Conservation (phyloP, 2,888 invertebrate genomes). For the Altica lythri region DNA sequence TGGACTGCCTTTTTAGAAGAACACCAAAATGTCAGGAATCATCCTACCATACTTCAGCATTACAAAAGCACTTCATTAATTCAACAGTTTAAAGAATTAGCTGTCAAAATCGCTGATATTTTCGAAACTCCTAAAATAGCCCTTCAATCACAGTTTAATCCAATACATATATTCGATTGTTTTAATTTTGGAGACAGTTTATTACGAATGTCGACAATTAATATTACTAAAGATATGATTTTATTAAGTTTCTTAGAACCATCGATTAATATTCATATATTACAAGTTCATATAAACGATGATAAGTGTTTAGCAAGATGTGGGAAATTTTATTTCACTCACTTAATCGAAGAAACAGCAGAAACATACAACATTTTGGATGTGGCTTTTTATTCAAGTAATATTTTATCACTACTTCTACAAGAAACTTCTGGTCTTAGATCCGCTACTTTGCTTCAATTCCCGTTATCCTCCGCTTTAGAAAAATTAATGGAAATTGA, state of each 20-base stretch:
- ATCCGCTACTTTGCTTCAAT: slow-evolving; percentile 47
- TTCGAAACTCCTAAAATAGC: slow-evolving; percentile 70
- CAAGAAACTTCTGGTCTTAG: slow-evolving; percentile 58
- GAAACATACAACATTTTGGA: slow-evolving; percentile 65
- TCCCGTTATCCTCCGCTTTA: slow-evolving; percentile 44
- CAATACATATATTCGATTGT: slow-evolving; percentile 60
- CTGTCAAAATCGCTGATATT: slow-evolving; percentile 67
- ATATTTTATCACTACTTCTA: slow-evolving; percentile 73
- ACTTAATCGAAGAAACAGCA: slow-evolving; percentile 45
- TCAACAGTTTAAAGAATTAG: slow-evolving; percentile 77
- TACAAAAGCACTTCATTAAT: slow-evolving; percentile 77
- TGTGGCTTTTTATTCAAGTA: slow-evolving; percentile 75
- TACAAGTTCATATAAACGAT: slow-evolving; percentile 58
- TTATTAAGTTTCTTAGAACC: slow-evolving; percentile 61
- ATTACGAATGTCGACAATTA: slow-evolving; percentile 60
- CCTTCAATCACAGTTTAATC: slow-evolving; percentile 66
- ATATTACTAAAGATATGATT: slow-evolving; percentile 60
- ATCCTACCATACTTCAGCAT: slow-evolving; percentile 75
- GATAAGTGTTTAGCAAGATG: slow-evolving; percentile 53
- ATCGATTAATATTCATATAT: slow-evolving; percentile 59
- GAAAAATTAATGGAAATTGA: slow-evolving; percentile 48
- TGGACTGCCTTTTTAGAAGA: slow-evolving; percentile 79
- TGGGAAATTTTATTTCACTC: slow-evolving; percentile 62
- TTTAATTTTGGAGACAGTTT: slow-evolving; percentile 42
- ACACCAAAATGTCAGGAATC: slow-evolving; percentile 72